phyloP scores from a whole-genome alignment of 2,113 vertebrate genomes.

The Pterocles orientalis region DNA sequence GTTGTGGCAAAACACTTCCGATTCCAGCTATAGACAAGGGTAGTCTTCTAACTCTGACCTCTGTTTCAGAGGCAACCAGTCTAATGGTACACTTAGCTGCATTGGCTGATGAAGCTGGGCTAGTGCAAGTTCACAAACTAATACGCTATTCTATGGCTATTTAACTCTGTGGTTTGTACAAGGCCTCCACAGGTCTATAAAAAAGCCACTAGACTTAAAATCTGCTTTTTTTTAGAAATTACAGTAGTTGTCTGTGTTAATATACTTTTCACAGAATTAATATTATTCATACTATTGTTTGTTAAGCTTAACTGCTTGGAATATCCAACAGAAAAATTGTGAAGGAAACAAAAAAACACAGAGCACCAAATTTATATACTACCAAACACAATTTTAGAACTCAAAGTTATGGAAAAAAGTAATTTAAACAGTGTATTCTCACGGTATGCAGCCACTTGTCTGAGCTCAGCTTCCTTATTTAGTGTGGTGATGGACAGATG shows the following conservation, averaged over 20 bases:
- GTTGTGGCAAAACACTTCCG: not conserved
- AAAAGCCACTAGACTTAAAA: not conserved
- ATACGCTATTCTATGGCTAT: not conserved
- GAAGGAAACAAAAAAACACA: not conserved
- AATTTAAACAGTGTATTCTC: not conserved
- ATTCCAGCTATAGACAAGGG: not conserved
- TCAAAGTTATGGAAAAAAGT: not conserved
- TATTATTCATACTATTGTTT: not conserved
- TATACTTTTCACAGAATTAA: not conserved
- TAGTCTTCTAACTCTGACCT: not conserved
- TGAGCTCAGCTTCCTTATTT: constrained; percentile 50
- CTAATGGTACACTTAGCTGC: not conserved
- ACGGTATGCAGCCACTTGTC: not conserved
- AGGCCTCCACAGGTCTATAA: not conserved
- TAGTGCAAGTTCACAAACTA: not conserved
- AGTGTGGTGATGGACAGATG: constrained; percentile 72
- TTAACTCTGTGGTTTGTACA: not conserved
- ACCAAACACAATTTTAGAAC: not conserved
- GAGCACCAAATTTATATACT: not conserved
- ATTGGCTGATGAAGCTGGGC: not conserved
- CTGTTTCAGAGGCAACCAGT: not conserved
- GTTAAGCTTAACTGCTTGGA: not conserved
- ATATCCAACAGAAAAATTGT: not conserved
- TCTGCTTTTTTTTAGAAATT: not conserved
- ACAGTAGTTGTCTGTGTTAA: not conserved